Percentiles rank a stretch among this genome's conserved stretches.
Conservation (phyloP, 2,797 vertebrate species). For the Chromobotia macracanthus region DNA sequence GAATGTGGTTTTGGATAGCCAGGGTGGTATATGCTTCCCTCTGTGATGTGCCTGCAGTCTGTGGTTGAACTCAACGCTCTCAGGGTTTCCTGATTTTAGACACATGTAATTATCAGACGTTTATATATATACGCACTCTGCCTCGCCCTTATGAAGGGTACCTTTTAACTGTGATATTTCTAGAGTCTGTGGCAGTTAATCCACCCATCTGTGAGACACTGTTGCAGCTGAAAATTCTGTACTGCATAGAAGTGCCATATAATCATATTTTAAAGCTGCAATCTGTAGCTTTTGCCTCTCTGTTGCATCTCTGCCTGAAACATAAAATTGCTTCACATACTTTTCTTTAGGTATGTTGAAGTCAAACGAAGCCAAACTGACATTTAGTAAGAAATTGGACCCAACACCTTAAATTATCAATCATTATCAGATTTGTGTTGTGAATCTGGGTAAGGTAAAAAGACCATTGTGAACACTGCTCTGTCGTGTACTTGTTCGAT, state of each 20-base stretch:
- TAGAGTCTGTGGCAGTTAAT: slow-evolving; percentile 46
- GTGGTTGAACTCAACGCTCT: slow-evolving; percentile 53
- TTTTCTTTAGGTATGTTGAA: too few species aligned
- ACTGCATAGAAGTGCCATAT: background rate
- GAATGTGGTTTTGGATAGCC: slow-evolving; percentile 24
- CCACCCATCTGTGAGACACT: slow-evolving; percentile 48
- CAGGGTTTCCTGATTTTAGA: slow-evolving; percentile 60
- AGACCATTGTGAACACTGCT: too few species aligned
- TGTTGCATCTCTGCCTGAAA: too few species aligned
- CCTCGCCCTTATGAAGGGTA: slow-evolving; percentile 59
- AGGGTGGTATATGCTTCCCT: slow-evolving; percentile 43
- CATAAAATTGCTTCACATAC: too few species aligned
- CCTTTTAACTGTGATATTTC: slow-evolving; percentile 61
- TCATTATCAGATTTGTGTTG: too few species aligned
- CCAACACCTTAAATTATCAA: too few species aligned
- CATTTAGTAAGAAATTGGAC: too few species aligned
- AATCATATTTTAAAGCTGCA: background rate
- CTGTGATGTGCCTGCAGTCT: slow-evolving; percentile 54
- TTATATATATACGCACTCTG: slow-evolving; percentile 53
- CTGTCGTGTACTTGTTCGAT: too few species aligned
- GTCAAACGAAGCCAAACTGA: too few species aligned
- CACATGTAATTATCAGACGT: slow-evolving; percentile 64
- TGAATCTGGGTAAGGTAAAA: too few species aligned
- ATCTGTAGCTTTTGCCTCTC: too few species aligned
- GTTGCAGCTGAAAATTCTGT: slow-evolving; percentile 32